Percentiles rank a stretch among this genome's conserved stretches.
These are phyloP conservation scores for Zosterops lateralis DNA, from an alignment of 2,113 vertebrate genomes.

Conservation along the genomic window DNA sequence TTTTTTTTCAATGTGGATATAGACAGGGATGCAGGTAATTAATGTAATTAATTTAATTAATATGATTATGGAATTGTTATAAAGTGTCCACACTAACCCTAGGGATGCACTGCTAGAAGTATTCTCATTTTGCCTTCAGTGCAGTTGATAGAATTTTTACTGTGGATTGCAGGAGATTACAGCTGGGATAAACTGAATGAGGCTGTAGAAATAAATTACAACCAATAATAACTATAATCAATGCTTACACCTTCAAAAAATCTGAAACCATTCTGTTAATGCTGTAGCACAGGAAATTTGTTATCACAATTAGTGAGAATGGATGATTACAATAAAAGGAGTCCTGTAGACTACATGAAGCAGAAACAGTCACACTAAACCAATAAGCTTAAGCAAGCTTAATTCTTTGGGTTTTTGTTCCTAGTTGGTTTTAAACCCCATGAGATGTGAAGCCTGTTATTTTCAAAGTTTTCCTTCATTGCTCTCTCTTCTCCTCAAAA, in stretches of 20 bases:
- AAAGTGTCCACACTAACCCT: neutral
- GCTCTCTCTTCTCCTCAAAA: neutral
- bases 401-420: neutral
- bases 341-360: neutral
- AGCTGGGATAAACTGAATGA: neutral
- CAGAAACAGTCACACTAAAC: neutral
- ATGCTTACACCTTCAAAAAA: neutral
- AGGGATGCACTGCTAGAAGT: neutral
- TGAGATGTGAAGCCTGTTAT: neutral
- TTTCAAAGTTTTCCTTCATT: neutral
- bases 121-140: neutral
- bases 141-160: neutral
- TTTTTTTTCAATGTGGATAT: neutral
- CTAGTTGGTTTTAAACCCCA: neutral
- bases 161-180: neutral
- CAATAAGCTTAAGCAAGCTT: neutral
- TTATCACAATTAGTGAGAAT: neutral
- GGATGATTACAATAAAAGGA: neutral
- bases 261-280: neutral
- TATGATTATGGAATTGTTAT: neutral
- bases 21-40: neutral
- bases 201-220: neutral
- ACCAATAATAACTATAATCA: neutral
- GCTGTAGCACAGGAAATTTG: neutral
- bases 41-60: neutral